Evolutionary conservation across 2,888 invertebrate species (phyloP).

Genomic region (Spodoptera picta): DNA sequence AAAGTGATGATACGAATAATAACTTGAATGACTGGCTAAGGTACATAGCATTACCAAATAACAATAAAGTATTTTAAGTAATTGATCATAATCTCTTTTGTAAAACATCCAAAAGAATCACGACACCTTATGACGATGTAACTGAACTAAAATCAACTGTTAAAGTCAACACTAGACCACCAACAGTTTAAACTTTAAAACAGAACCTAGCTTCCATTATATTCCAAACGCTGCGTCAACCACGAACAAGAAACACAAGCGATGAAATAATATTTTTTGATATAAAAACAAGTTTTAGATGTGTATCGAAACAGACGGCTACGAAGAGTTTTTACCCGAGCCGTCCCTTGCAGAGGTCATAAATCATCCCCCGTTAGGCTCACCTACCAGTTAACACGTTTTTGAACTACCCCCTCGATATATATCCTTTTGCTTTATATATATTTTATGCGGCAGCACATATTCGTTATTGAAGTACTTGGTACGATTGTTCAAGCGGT

Average conservation of each 20-base stretch:
- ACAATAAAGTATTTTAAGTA: too few species aligned
- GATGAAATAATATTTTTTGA: constrained; percentile 47
- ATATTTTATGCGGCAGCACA: constrained; percentile 35
- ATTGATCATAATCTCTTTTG: too few species aligned
- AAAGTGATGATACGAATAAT: too few species aligned
- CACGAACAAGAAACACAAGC: constrained; percentile 30
- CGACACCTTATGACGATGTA: too few species aligned
- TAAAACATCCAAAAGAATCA: too few species aligned
- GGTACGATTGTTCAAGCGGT: constrained; percentile 8
- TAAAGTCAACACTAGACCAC: constrained; percentile 11
- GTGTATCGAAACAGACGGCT: constrained; percentile 58
- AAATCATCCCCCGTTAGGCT: constrained; percentile 66
- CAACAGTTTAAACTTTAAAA: constrained; percentile 26
- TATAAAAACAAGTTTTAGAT: constrained; percentile 61
- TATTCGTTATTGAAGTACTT: constrained; percentile 20
- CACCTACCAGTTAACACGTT: constrained; percentile 66
- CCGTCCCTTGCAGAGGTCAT: constrained; percentile 63
- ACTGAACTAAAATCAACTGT: neutral
- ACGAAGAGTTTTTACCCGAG: constrained; percentile 62
- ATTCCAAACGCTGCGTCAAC: constrained; percentile 30
- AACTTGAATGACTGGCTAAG: too few species aligned
- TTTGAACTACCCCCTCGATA: constrained; percentile 59
- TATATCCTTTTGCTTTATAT: constrained; percentile 40
- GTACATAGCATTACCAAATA: too few species aligned
- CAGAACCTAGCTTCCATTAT: constrained; percentile 24